Evolutionary conservation across 2,888 invertebrate species (phyloP).

Genomic region (Crioceris asparagi): DNA sequence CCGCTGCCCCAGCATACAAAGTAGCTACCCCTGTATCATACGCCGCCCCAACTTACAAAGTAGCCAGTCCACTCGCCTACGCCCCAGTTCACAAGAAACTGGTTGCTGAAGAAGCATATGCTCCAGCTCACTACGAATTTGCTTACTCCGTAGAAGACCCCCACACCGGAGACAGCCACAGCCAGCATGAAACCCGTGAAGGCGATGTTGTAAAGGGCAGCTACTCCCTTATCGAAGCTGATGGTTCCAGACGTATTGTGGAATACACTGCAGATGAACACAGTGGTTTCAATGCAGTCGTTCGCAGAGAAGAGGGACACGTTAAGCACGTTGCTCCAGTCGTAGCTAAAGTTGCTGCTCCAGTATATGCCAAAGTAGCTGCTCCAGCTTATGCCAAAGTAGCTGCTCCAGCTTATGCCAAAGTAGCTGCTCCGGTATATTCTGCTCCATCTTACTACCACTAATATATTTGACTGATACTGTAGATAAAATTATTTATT

Average conservation of each 20-base stretch:
- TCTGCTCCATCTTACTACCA: too few species aligned
- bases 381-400: background rate
- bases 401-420: background rate
- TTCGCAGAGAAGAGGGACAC: constrained; percentile 34
- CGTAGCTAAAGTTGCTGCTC: constrained; percentile 17
- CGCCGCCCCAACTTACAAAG: constrained; percentile 30
- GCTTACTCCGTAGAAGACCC: constrained; percentile 17
- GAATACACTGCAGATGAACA: constrained; percentile 43
- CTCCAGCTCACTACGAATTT: constrained; percentile 15
- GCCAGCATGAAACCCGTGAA: constrained; percentile 41
- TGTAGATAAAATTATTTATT: too few species aligned
- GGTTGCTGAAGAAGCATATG: constrained; percentile 17
- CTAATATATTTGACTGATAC: too few species aligned
- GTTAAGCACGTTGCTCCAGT: constrained; percentile 26
- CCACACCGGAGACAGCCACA: constrained; percentile 41
- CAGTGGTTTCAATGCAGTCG: constrained; percentile 44
- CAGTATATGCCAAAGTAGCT: too few species aligned
- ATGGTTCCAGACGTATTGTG: constrained; percentile 42
- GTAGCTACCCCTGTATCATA: constrained; percentile 22
- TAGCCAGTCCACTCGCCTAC: constrained; percentile 16
- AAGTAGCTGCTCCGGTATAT: too few species aligned
- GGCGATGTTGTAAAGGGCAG: constrained; percentile 42
- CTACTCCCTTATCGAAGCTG: constrained; percentile 42
- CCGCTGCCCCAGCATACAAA: background rate
- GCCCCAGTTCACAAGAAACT: constrained; percentile 17